These are phyloP conservation scores for Procambarus virginalis DNA, from an alignment of 1,140 invertebrate genomes.

Conservation along the genomic window DNA sequence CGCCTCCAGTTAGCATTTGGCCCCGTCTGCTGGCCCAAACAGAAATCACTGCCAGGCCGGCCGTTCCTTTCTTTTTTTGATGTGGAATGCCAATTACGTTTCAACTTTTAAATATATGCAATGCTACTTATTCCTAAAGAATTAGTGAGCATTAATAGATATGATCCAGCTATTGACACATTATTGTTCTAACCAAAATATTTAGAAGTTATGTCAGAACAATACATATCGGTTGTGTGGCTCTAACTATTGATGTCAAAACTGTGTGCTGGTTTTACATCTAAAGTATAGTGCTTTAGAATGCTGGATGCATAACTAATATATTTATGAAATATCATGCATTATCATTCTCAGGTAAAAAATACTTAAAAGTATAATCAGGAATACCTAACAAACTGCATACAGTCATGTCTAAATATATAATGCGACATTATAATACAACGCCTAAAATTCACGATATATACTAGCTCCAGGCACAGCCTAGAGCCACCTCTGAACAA, in stretches of 20 bases:
- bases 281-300: conserved; percentile 28
- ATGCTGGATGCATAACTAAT: conserved; percentile 30
- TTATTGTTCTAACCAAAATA: neutral
- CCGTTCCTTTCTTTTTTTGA: neutral
- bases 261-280: conserved; percentile 2
- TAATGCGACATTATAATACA: neutral
- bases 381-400: neutral
- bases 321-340: neutral
- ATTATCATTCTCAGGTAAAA: neutral
- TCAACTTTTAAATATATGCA: neutral
- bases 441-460: neutral
- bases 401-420: neutral
- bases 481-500: neutral
- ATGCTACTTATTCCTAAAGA: neutral
- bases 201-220: neutral
- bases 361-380: neutral
- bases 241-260: neutral
- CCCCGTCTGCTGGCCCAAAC: neutral
- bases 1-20: conserved; percentile 49
- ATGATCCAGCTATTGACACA: neutral
- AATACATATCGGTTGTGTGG: neutral
- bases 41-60: neutral
- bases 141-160: neutral
- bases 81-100: neutral
- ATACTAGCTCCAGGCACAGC: neutral